These are phyloP conservation scores for Oopsacas minuta DNA, from an alignment of 37 sponge, comb jelly and placozoan genomes.

Conservation along the genomic window DNA sequence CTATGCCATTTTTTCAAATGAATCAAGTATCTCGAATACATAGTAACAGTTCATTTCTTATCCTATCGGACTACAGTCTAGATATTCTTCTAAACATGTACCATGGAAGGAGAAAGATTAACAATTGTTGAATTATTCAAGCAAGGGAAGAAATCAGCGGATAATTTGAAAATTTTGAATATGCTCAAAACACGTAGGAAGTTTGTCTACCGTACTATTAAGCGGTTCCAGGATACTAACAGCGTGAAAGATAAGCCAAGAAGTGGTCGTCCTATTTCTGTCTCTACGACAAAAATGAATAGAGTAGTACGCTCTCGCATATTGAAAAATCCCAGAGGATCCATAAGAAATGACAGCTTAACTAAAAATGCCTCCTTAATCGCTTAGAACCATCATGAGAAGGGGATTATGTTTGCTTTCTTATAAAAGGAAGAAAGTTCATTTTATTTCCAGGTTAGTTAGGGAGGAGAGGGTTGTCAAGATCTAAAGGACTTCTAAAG, in stretches of 20 bases:
- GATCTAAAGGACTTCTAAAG: not conserved
- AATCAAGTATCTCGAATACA: too few species aligned
- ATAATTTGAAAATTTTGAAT: not conserved
- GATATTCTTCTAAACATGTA: too few species aligned
- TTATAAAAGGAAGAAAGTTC: not conserved
- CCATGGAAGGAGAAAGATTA: not conserved
- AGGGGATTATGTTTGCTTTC: not conserved
- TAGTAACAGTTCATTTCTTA: too few species aligned
- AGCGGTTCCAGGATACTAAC: not conserved
- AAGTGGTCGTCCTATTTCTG: not conserved
- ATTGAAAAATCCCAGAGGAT: not conserved
- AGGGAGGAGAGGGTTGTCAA: not conserved
- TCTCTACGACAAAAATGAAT: not conserved
- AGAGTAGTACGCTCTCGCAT: not conserved
- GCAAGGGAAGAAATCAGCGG: not conserved
- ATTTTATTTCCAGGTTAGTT: not conserved
- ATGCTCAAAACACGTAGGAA: not conserved
- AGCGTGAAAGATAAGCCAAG: not conserved
- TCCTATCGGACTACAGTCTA: too few species aligned
- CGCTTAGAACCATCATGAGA: not conserved
- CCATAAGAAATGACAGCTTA: not conserved
- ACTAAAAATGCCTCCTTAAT: not conserved
- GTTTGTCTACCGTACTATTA: not conserved
- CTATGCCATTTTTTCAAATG: too few species aligned
- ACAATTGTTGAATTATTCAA: not conserved